These are phyloP conservation scores for Ryuthela nishihirai DNA, from an alignment of 2,888 invertebrate genomes.

Conservation along the genomic window DNA sequence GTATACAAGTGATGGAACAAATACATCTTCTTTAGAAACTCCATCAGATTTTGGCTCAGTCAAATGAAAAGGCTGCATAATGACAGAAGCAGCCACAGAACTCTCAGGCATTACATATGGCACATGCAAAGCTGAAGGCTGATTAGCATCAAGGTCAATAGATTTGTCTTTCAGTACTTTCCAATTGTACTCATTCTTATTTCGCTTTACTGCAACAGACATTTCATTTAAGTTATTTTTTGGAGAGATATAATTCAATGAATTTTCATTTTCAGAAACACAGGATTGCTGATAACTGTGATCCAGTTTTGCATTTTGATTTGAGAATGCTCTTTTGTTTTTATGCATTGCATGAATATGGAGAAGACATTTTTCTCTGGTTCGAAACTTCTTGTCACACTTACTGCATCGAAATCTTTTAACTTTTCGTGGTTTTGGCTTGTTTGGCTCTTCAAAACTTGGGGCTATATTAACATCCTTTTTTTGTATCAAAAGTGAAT, in stretches of 20 bases:
- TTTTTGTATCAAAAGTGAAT: too few species aligned
- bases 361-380: constrained; percentile 46
- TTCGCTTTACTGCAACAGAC: too few species aligned
- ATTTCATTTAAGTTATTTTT: too few species aligned
- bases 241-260: too few species aligned
- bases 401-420: constrained; percentile 47
- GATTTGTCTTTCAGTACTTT: too few species aligned
- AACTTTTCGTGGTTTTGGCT: constrained; percentile 26
- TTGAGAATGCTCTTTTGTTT: constrained; percentile 29
- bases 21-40: constrained; percentile 54
- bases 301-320: too few species aligned
- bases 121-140: constrained; percentile 47
- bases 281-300: too few species aligned
- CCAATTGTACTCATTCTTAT: too few species aligned
- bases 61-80: constrained; percentile 90
- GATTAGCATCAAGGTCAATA: too few species aligned
- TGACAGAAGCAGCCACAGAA: constrained; percentile 55
- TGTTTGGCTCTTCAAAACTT: too few species aligned
- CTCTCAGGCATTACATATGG: constrained; percentile 49
- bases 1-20: constrained; percentile 88
- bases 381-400: constrained; percentile 47
- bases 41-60: constrained; percentile 56
- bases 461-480: too few species aligned
- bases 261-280: too few species aligned
- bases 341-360: constrained; percentile 48